Evolutionary conservation across 2,888 invertebrate genomes (phyloP).

Genomic region (Coelinius sp.): DNA sequence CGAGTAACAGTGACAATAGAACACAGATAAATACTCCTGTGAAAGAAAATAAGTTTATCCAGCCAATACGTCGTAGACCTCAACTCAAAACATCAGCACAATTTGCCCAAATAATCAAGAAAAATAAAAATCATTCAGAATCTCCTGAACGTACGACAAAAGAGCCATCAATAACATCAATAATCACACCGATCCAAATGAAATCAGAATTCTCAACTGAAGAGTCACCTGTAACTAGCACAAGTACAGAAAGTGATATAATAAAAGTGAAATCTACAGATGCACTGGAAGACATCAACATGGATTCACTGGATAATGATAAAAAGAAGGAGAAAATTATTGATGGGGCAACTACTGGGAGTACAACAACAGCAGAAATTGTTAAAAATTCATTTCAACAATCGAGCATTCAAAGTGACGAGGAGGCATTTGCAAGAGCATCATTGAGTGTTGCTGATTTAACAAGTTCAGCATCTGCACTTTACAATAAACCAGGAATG

Average conservation of each 20-base stretch:
- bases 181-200: background rate
- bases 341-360: background rate
- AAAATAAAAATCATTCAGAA: background rate
- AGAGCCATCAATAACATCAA: background rate
- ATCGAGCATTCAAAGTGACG: conserved; percentile 46
- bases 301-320: background rate
- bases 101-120: background rate
- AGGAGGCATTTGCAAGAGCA: conserved; percentile 64
- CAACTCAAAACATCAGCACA: conserved; percentile 4
- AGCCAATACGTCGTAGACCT: conserved; percentile 10
- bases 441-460: conserved; percentile 82
- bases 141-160: background rate
- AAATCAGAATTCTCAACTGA: background rate
- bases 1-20: background rate
- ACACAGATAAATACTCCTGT: background rate
- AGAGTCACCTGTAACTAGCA: background rate
- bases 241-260: background rate
- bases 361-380: conserved; percentile 5
- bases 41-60: background rate
- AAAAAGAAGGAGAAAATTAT: background rate
- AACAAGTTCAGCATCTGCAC: conserved; percentile 81
- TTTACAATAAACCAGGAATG: conserved; percentile 80
- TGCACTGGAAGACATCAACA: background rate
- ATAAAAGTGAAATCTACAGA: background rate
- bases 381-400: conserved; percentile 10